Conservation (phyloP, 2,797 vertebrate genomes). For the Tamandua tetradactyla region DNA sequence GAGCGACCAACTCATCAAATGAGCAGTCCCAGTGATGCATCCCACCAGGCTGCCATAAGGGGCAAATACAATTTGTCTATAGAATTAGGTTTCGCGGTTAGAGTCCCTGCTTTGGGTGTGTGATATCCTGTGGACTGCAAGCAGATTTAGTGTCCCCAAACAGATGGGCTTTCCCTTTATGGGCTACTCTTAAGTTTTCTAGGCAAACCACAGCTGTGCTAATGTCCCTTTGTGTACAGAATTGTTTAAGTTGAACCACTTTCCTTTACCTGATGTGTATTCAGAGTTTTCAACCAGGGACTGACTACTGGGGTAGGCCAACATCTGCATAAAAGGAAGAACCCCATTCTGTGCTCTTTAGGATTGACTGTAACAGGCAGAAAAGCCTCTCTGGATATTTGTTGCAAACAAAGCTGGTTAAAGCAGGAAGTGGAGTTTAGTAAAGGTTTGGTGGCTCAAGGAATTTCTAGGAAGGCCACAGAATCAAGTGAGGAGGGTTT, state of each 20-base stretch:
- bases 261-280: constrained; percentile 72
- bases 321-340: constrained; percentile 48
- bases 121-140: constrained; percentile 72
- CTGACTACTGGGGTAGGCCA: constrained; percentile 42
- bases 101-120: constrained; percentile 69
- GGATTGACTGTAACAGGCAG: background rate
- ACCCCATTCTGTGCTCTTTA: constrained; percentile 45
- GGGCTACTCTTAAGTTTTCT: constrained; percentile 70
- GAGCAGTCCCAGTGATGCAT: background rate
- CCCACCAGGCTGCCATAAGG: constrained; percentile 71
- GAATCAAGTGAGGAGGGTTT: background rate
- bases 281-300: constrained; percentile 62
- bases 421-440: background rate
- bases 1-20: constrained; percentile 46
- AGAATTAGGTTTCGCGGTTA: constrained; percentile 71
- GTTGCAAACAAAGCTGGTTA: background rate
- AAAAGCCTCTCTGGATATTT: constrained; percentile 5
- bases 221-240: constrained; percentile 73
- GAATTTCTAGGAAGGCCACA: background rate
- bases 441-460: background rate
- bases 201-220: constrained; percentile 69
- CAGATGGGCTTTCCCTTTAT: constrained; percentile 79
- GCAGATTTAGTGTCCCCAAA: constrained; percentile 78
- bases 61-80: constrained; percentile 72
- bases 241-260: constrained; percentile 62